Evolutionary conservation across 2,888 invertebrate species (phyloP), one percentile per base, ranked within the genome.

Genomic region (Acrobasis suavella): DNA sequence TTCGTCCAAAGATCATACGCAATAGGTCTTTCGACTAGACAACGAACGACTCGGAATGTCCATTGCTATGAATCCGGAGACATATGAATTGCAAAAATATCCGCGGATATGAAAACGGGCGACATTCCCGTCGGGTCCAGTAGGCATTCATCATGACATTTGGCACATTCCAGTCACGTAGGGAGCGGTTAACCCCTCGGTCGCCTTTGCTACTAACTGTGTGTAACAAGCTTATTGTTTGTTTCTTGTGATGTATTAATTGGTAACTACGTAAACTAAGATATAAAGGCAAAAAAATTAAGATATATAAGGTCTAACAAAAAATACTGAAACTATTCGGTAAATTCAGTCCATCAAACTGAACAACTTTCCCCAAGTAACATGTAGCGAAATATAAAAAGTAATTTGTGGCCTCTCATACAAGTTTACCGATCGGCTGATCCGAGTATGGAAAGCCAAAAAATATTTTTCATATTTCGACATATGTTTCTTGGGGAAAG

Each of bases 61-160:
- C 14, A 46, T 46, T 46, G 3, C 46, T 46, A 46, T 52, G 32
- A 1, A 32, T 17, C 17, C 52, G 52, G 17, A 50, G 52, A 22
- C 52, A 16, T 17, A 51, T 52, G n/a, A 52, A 52, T 52, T 52
- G 52, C 52, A 22, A 52, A 52, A 52, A 52, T 52, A 52, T 52
- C 52, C 32, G 14, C 52, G 52, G 52, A 52, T 52, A 52, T 52
- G 52, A 52, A 32, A 14, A 52, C 52, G 52, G 32, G n/a, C 52
- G 22, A 22, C 52, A 17, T 46, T n/a, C 46, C 46, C n/a, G 46
- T 15, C 50, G 15, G 52, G 32, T n/a, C 32, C 22, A n/a, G 5
- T 32, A 32, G 51, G 32, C 14, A 52, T 32, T 52, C 52, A 52
- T 51, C 52, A 52, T 52, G 52, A 32, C 32, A 52, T 32, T 22